phyloP scores from a whole-genome alignment of 2,113 vertebrate genomes.

The Hippocampus comes region DNA sequence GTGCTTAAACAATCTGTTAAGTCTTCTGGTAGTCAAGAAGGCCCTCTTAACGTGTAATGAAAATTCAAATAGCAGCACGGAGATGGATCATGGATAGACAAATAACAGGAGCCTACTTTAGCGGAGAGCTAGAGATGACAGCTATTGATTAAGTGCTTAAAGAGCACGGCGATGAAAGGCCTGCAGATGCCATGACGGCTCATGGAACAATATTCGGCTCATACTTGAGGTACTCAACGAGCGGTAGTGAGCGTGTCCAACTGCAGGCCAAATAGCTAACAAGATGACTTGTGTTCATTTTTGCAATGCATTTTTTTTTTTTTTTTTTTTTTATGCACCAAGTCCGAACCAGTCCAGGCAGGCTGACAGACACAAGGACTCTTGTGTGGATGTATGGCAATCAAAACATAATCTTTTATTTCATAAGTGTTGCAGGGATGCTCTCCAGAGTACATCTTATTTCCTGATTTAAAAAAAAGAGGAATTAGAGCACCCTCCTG shows the following conservation, averaged over 20 bases:
- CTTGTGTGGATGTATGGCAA: not conserved
- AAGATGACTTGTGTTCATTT: conserved; percentile 19
- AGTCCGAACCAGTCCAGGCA: no score
- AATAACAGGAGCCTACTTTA: conserved; percentile 54
- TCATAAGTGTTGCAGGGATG: conserved; percentile 24
- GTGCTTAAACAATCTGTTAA: conserved; percentile 69
- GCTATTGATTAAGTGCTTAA: conserved; percentile 74
- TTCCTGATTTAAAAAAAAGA: not conserved
- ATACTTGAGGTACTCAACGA: conserved; percentile 41
- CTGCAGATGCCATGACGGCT: conserved; percentile 51
- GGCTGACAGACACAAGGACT: no score
- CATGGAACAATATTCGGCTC: conserved; percentile 66
- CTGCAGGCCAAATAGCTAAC: conserved; percentile 18
- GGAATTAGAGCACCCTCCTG: not conserved
- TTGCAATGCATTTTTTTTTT: not conserved
- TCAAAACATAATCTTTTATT: not conserved
- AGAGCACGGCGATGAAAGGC: conserved; percentile 58
- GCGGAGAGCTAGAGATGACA: conserved; percentile 70
- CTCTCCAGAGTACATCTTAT: conserved; percentile 40
- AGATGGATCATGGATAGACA: conserved; percentile 61
- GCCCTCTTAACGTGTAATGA: conserved; percentile 58
- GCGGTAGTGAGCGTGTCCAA: conserved; percentile 33
- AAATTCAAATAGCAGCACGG: conserved; percentile 66
- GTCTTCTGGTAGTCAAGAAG: conserved; percentile 59
- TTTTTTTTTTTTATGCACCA: conserved; percentile 5